A percentile compares a stretch with the other conserved stretches of the same genome.
Conservation (phyloP, 2,113 vertebrate species). For the Pleuronectes platessa region DNA sequence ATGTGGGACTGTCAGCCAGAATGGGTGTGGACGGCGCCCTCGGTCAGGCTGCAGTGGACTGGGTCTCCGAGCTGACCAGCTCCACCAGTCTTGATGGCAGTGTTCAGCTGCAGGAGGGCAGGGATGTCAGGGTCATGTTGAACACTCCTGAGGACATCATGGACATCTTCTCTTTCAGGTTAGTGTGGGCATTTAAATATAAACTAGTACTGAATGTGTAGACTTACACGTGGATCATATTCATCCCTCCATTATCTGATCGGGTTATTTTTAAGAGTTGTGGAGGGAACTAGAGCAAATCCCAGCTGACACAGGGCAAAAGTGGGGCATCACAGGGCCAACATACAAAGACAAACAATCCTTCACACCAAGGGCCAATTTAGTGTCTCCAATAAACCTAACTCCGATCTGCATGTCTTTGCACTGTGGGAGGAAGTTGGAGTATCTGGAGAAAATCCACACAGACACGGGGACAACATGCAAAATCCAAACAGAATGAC, state of each 20-base stretch:
- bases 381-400: no score
- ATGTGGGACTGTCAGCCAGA: conserved; percentile 82
- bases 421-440: no score
- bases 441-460: no score
- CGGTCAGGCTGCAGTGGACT: conserved; percentile 85
- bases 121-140: conserved; percentile 84
- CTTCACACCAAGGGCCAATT: no score
- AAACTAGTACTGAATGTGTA: background rate
- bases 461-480: no score
- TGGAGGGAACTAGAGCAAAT: background rate
- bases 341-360: no score
- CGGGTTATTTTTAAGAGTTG: background rate
- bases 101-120: conserved; percentile 85
- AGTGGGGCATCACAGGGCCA: no score
- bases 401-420: no score
- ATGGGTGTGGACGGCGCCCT: conserved; percentile 83
- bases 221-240: no score
- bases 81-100: conserved; percentile 86
- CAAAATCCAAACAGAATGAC: no score
- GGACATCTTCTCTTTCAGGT: conserved; percentile 88
- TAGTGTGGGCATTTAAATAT: background rate
- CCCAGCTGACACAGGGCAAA: background rate
- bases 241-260: no score
- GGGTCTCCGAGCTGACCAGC: conserved; percentile 82
- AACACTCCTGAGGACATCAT: conserved; percentile 87